These are phyloP conservation scores for Bilobella aurantiaca DNA, from an alignment of 1,140 invertebrate genomes.

Conservation along the genomic window DNA sequence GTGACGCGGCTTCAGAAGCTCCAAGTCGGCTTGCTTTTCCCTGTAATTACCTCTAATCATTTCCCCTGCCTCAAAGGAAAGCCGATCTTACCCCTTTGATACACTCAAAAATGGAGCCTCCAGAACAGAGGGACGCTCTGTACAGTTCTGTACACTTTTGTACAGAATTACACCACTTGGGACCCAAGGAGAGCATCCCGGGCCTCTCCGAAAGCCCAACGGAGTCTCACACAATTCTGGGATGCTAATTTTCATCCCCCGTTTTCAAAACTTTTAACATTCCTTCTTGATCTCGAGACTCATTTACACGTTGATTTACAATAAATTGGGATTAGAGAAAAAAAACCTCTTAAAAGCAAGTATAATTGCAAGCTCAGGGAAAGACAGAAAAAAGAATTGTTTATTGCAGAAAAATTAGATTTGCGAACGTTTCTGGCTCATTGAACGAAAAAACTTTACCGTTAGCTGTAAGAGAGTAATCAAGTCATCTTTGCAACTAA, in stretches of 20 bases:
- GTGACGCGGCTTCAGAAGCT: constrained; percentile 36
- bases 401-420: too few species aligned
- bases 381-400: too few species aligned
- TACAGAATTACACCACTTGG: neutral
- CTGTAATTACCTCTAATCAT: constrained; percentile 37
- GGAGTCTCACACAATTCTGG: neutral
- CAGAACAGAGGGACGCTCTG: neutral
- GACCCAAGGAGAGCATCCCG: too few species aligned
- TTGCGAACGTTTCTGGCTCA: too few species aligned
- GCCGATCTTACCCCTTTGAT: constrained; percentile 25
- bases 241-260: constrained; percentile 1
- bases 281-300: neutral
- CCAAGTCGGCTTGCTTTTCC: constrained; percentile 36
- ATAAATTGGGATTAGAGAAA: neutral
- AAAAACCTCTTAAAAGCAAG: neutral
- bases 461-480: too few species aligned
- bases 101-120: neutral
- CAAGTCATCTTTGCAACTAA: too few species aligned
- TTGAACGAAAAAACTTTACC: too few species aligned
- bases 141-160: too few species aligned
- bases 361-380: too few species aligned
- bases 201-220: too few species aligned
- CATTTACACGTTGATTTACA: neutral
- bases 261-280: constrained; percentile 1
- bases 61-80: constrained; percentile 35